Evolutionary conservation across 2,113 vertebrate genomes (phyloP), one percentile per base, ranked within the genome.

Genomic region (Eupsittula cactorum): DNA sequence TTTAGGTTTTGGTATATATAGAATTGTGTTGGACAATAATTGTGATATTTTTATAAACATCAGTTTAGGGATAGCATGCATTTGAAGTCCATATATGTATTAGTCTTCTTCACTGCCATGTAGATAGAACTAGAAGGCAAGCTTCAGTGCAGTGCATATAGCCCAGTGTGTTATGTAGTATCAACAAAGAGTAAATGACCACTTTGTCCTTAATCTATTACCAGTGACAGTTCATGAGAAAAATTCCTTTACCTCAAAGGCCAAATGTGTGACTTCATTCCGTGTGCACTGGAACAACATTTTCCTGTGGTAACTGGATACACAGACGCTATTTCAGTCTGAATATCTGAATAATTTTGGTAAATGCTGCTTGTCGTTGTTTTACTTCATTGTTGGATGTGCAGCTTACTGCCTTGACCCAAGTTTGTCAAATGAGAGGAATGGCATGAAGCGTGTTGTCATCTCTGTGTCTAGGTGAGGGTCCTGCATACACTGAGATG

Each of bases 181-280:
- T 77, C 46, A 55, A 35, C 83, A 82, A 87, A 77, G 74, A 86
- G 15, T 55, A 27, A 21, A 75, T 65, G 60, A 67, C 33, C 4
- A 16, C 69, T 90, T 88, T 71, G 73, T 77, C 65, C 17, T 90
- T 70, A 55, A 53, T 86, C 60, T 83, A 5, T 76, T 65, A 55
- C 60, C 47, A 78, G 74, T 75, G 89, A 69, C 67, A 76, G 52
- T 74, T 94, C 67, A 80, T 17, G 13, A 78, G 80, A 93, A 96
- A 90, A 85, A 86, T 46, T 65, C 74, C 60, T 95, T 59, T 42
- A 88, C 62, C 79, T 94, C 14, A 6, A 63, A 90, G 21, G 57
- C 74, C 73, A 92, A 68, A 46, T 25, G 13, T 52, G 79, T 93
- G 79, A 84, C 77, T 94, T 93, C 71, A 83, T 83, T 90, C 76